A percentile compares a stretch with the other conserved stretches of the same genome.
Conservation (phyloP, 1,140 invertebrate genomes). For the Eriosoma lanigerum region DNA sequence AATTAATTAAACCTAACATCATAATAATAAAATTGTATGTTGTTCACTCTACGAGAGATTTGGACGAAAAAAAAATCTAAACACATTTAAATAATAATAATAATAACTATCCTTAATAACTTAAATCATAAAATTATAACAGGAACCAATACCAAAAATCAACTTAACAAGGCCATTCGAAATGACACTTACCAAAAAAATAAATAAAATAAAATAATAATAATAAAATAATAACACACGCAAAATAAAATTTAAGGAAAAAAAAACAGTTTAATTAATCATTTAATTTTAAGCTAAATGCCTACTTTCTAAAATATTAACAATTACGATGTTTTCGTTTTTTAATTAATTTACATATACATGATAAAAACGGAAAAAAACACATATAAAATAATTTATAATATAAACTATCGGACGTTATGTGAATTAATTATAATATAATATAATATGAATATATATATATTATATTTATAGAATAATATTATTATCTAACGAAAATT, state of each 20-base stretch:
- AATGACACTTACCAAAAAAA: slow-evolving; percentile 39
- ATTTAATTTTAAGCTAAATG: slow-evolving; percentile 33
- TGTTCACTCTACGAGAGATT: slow-evolving; percentile 24
- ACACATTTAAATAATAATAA: slow-evolving; percentile 37
- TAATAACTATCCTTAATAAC: slow-evolving; percentile 36
- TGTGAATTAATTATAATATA: slow-evolving; percentile 45
- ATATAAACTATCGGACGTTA: slow-evolving; percentile 51
- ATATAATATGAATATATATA: neutral
- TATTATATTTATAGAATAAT: slow-evolving; percentile 23
- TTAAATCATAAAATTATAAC: slow-evolving; percentile 51
- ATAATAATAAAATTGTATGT: slow-evolving; percentile 26
- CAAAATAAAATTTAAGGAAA: neutral
- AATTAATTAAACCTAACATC: slow-evolving; percentile 31
- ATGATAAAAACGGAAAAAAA: slow-evolving; percentile 50
- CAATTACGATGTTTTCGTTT: slow-evolving; percentile 46
- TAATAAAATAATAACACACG: slow-evolving; percentile 45
- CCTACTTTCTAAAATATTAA: slow-evolving; percentile 46
- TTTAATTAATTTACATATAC: slow-evolving; percentile 47
- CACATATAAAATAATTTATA: slow-evolving; percentile 44
- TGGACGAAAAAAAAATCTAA: slow-evolving; percentile 1
- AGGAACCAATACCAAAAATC: slow-evolving; percentile 52
- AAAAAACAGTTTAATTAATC: slow-evolving; percentile 26
- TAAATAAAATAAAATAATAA: slow-evolving; percentile 33
- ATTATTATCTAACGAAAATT: slow-evolving; percentile 44
- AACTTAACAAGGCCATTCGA: slow-evolving; percentile 42